Percentiles rank a stretch among this genome's conserved stretches.
phyloP scores from a whole-genome alignment of 2,113 vertebrate species.

The Charina bottae region DNA sequence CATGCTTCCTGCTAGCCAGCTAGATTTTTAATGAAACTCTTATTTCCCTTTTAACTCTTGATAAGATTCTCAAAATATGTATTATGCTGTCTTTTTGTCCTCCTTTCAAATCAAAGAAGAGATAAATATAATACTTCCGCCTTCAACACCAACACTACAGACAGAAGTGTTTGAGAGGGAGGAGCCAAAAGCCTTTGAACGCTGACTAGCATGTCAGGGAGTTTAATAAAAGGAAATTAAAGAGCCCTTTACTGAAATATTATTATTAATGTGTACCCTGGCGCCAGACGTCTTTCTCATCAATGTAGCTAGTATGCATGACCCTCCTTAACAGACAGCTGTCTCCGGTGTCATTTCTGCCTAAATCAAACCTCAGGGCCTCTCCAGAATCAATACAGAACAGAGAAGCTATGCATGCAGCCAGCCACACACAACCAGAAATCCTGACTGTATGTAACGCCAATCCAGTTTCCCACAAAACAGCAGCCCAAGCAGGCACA shows the following conservation, averaged over 20 bases:
- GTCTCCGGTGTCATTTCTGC: constrained; percentile 76
- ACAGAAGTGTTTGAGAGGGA: constrained; percentile 19
- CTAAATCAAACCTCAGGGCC: constrained; percentile 57
- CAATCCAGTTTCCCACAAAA: background rate
- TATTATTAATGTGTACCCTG: constrained; percentile 45
- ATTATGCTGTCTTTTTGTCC: background rate
- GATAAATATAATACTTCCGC: constrained; percentile 38
- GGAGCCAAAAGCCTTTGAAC: constrained; percentile 23
- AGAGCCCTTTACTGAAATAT: constrained; percentile 42
- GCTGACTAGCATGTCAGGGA: constrained; percentile 37
- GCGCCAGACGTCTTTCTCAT: constrained; percentile 70
- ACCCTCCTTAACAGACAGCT: constrained; percentile 76
- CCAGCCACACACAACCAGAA: constrained; percentile 27
- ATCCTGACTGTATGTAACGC: background rate
- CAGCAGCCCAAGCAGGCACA: background rate
- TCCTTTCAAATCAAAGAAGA: constrained; percentile 14
- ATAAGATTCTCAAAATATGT: background rate
- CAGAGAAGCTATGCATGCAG: constrained; percentile 42
- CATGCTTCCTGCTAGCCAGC: constrained; percentile 1
- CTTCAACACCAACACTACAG: constrained; percentile 30
- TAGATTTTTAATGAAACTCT: background rate
- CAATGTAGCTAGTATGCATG: constrained; percentile 69
- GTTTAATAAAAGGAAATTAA: constrained; percentile 53
- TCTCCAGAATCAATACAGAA: constrained; percentile 79
- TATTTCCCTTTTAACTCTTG: background rate